Evolutionary conservation across 2,113 vertebrate genomes (phyloP), one percentile per base, ranked within the genome.

Genomic region (Ellobius talpinus): DNA sequence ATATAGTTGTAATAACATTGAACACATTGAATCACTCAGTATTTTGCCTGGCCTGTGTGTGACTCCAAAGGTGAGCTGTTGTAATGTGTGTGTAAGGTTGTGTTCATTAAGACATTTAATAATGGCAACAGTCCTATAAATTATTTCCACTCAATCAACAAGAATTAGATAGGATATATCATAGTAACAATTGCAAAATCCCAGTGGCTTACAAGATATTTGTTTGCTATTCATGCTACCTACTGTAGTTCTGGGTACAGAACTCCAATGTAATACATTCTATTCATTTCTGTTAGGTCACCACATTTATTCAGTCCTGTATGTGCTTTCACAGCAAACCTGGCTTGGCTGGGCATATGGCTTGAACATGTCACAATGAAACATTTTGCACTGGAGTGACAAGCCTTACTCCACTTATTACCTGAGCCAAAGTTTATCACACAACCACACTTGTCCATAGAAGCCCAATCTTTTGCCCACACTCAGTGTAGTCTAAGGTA

Each of bases 1-100:
- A 84, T 7, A 93, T n/a, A 10, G 8, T 90, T 86, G 13, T 85
- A 55, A 42, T 95, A 93, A 68, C 47, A 96, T 73, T 91, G 77
- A 86, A 31, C 42, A 92, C n/a, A 42, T 61, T 58, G 87, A 86
- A 82, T 13, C 17, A 50, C 14, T 74, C 70, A 55, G 26, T 42
- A 33, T 39, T 17, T 0, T 86, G 24, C 36, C 66, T 78, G 68
- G 10, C 3, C 72, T 3, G 70, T 4, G 76, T 10, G 86, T n/a
- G 12, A 36, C 50, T 24, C 70, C n/a, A 42, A 78, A 90, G 3
- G 24, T 68, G 74, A 45, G 4, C 45, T 70, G 12, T 52, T 84
- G 81, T 45, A 77, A 24, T 6, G 36, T 26, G 79, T 58, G 12
- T 26, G 65, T 61, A 58, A 61, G 10, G 31, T 42, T 73, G 63